phyloP scores from a whole-genome alignment of 2,113 vertebrate genomes.

The Callipepla squamata region DNA sequence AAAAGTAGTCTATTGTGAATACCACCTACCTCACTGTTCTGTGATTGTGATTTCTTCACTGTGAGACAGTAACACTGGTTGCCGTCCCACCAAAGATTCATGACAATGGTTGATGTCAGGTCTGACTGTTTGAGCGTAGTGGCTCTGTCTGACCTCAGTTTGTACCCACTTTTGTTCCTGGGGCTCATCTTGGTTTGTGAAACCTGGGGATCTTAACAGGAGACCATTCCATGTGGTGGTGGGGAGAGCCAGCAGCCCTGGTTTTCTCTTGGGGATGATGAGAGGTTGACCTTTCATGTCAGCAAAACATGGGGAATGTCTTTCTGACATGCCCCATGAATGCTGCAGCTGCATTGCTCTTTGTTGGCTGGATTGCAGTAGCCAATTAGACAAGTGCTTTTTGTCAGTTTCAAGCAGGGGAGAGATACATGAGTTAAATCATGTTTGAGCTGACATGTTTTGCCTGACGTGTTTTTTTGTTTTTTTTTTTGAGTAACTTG shows the following conservation, averaged over 20 bases:
- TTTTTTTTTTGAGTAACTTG: background rate
- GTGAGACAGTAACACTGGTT: background rate
- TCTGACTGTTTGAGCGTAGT: background rate
- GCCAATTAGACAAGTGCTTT: rapidly evolving
- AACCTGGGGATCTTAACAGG: background rate
- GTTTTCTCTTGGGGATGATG: background rate
- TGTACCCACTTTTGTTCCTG: background rate
- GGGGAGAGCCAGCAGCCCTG: background rate
- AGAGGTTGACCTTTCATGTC: rapidly evolving
- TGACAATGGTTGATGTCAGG: background rate
- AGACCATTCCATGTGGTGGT: rapidly evolving
- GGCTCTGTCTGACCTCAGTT: background rate
- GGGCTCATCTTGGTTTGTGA: background rate
- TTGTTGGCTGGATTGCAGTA: background rate
- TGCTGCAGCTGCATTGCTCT: background rate
- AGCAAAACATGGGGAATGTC: rapidly evolving
- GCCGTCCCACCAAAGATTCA: background rate
- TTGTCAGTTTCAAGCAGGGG: background rate
- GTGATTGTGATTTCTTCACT: background rate
- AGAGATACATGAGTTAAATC: rapidly evolving
- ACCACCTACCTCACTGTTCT: background rate
- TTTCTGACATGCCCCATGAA: background rate
- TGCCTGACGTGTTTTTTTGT: background rate
- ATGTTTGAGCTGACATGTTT: background rate
- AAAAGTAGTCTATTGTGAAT: background rate